Percentiles rank a stretch among this genome's conserved stretches.
Evolutionary conservation across 2,888 invertebrate genomes (phyloP).

Genomic region (Oligia strigilis): DNA sequence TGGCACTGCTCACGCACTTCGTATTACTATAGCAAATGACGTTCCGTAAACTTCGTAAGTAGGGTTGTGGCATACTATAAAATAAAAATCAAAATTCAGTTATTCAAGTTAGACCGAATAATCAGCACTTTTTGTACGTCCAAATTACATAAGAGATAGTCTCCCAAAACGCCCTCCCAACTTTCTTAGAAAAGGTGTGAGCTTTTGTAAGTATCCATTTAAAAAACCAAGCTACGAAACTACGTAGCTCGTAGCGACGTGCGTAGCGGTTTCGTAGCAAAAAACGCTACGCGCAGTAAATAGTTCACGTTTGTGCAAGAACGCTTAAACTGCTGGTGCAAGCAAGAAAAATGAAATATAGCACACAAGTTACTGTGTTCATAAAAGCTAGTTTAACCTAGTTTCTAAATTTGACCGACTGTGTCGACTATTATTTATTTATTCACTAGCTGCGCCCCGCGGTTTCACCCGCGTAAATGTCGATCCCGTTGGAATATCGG

Average conservation of each 20-base stretch:
- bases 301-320: neutral
- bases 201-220: neutral
- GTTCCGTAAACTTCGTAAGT: too few relatives aligned
- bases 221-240: neutral
- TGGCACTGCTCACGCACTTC: too few relatives aligned
- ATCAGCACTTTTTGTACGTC: neutral
- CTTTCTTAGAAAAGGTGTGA: neutral
- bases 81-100: neutral
- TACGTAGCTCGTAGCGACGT: conserved; percentile 25
- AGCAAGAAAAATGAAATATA: conserved; percentile 8
- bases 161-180: neutral
- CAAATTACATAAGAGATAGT: neutral
- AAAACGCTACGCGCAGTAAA: conserved; percentile 17
- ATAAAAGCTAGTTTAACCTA: neutral
- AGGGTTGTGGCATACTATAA: neutral
- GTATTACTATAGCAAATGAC: too few relatives aligned
- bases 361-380: neutral
- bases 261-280: conserved; percentile 35
- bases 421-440: neutral
- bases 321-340: neutral
- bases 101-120: neutral
- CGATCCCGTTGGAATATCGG: too few relatives aligned
- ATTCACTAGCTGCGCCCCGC: neutral
- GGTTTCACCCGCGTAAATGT: too few relatives aligned
- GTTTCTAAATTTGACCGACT: neutral